Evolutionary conservation across 2,113 vertebrate genomes (phyloP).

Genomic region (Rhombomys opimus): DNA sequence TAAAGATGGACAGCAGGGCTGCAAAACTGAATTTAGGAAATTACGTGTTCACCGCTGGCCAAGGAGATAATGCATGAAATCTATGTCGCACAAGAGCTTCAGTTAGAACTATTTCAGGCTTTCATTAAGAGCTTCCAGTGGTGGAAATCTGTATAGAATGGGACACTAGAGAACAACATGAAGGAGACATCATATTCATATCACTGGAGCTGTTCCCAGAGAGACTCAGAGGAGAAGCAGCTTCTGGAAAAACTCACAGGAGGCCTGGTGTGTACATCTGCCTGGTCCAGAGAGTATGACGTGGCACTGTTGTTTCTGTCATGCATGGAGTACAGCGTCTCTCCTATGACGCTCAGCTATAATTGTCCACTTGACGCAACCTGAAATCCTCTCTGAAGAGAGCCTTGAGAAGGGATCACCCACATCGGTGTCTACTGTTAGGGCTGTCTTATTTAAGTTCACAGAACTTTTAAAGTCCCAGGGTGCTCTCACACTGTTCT

Average conservation of each 20-base stretch:
- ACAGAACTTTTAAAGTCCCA: too few relatives aligned
- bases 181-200: neutral
- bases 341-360: neutral
- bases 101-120: neutral
- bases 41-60: neutral
- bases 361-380: neutral
- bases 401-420: too few relatives aligned
- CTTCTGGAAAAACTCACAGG: neutral
- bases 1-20: neutral
- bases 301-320: neutral
- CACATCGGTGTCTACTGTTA: neutral
- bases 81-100: neutral
- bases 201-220: neutral
- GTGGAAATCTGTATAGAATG: neutral
- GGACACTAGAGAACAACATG: neutral
- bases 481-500: neutral
- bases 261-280: neutral
- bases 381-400: neutral
- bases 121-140: neutral
- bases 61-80: neutral
- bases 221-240: neutral
- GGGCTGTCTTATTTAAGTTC: neutral
- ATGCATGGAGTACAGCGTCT: neutral
- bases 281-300: neutral
- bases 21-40: neutral